Conservation (phyloP, 2,113 vertebrate species). For the Hyaena hyaena region DNA sequence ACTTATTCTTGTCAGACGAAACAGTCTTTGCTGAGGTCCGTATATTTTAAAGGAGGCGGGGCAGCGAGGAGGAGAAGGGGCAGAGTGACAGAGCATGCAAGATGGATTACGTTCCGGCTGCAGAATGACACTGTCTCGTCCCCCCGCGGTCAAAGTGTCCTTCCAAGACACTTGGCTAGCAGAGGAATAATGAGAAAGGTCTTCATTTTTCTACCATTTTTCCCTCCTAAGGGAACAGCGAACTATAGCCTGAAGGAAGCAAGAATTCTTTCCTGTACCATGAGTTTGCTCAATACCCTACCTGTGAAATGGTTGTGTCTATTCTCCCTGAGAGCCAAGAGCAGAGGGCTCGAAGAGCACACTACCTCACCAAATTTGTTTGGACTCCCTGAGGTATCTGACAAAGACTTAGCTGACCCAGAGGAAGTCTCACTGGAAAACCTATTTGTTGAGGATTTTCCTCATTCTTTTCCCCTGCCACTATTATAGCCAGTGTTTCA, state of each 20-base stretch:
- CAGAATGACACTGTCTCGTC: background rate
- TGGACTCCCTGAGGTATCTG: background rate
- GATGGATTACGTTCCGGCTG: background rate
- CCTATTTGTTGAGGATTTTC: background rate
- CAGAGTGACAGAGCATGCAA: background rate
- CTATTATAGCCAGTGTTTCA: background rate
- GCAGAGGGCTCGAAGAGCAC: accelerated
- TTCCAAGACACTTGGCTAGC: background rate
- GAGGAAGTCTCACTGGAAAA: background rate
- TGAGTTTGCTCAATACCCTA: too few species aligned
- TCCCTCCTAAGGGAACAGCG: background rate
- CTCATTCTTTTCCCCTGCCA: background rate
- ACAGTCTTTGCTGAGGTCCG: background rate
- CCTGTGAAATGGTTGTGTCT: background rate
- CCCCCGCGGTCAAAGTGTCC: background rate
- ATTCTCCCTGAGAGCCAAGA: background rate
- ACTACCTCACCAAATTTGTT: background rate
- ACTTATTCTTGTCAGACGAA: conserved; percentile 13
- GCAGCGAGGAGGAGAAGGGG: background rate
- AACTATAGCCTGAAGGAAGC: background rate
- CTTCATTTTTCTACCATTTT: background rate
- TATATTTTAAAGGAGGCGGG: background rate
- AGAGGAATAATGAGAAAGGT: background rate
- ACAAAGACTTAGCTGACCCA: background rate
- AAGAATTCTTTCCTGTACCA: background rate